Evolutionary conservation across 2,797 vertebrate species (phyloP), one percentile per base, ranked within the genome.

Genomic region (Lycodopsis pacificus): DNA sequence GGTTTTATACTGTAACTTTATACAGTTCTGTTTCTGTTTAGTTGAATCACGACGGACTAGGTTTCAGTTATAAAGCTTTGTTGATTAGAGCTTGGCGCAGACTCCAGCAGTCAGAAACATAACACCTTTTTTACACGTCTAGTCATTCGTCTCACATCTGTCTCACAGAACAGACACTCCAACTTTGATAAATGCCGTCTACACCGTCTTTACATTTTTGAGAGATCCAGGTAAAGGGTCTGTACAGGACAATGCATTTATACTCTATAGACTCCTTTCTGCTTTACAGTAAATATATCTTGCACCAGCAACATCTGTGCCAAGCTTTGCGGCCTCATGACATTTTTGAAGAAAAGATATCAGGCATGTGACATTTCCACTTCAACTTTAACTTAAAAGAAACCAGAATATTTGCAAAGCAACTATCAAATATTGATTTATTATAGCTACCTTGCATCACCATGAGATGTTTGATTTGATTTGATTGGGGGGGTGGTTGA

Each of bases 41-140:
- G 73, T 57, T 20, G 62, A 88, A 82, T 81, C 32, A 67, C 22
- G 44, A 71, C 70, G 38, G 77, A 74, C 62, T n/a, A 32, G 68
- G 68, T 82, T 88, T 79, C 75, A 82, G 59, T 76, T 74, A 64
- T 58, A 79, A 82, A 71, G 70, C 74, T 81, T 85, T 86, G 80
- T 75, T 86, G 80, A 86, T 83, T 63, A 64, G 42, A 67, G 32
- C 74, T 76, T 88, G 83, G 76, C 76, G 2, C 6, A 25, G 44
- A 65, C 62, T 62, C 22, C 6, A 32, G 14, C 3, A 2, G 53
- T 63, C 57, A 53, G 85, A 76, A 87, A 87, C 78, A 73, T 56
- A 67, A 86, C 71, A 85, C 81, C 71, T 34, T 7, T 70, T 78
- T 77, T 71, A 25, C 67, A 56, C 27, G 63, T 53, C 65, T 70